Evolutionary conservation across 2,113 vertebrate species (phyloP).

Genomic region (Ciconia maguari): DNA sequence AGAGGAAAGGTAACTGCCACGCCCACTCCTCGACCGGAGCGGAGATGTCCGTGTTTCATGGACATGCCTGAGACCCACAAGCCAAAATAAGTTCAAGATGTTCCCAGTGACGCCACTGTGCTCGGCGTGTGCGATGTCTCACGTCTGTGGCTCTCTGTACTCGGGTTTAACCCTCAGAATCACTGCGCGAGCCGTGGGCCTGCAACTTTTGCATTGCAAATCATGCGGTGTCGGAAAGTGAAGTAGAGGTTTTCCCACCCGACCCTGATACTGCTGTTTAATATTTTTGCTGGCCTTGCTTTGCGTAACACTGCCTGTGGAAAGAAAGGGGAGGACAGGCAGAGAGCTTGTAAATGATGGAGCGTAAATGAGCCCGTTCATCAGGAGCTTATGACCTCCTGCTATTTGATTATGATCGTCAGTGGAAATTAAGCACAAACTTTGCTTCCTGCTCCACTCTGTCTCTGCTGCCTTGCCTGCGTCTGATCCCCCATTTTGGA

Average conservation of each 20-base stretch:
- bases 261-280: accelerated
- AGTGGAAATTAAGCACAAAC: neutral
- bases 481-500: neutral
- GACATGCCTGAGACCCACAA: accelerated
- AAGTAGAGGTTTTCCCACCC: neutral
- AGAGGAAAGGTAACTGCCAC: neutral
- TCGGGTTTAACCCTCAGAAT: neutral
- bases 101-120: neutral
- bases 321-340: neutral
- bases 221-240: accelerated
- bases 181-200: neutral
- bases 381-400: neutral
- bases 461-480: neutral
- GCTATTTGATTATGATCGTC: neutral
- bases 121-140: accelerated
- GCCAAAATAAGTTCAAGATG: neutral
- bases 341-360: neutral
- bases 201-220: neutral
- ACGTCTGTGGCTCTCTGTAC: neutral
- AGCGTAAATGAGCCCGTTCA: neutral
- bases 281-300: neutral
- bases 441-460: neutral
- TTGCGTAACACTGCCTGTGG: neutral
- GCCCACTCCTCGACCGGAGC: accelerated
- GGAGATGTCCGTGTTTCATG: accelerated